These are phyloP conservation scores for Synanthedon vespiformis DNA, from an alignment of 2,888 invertebrate genomes.

Conservation along the genomic window DNA sequence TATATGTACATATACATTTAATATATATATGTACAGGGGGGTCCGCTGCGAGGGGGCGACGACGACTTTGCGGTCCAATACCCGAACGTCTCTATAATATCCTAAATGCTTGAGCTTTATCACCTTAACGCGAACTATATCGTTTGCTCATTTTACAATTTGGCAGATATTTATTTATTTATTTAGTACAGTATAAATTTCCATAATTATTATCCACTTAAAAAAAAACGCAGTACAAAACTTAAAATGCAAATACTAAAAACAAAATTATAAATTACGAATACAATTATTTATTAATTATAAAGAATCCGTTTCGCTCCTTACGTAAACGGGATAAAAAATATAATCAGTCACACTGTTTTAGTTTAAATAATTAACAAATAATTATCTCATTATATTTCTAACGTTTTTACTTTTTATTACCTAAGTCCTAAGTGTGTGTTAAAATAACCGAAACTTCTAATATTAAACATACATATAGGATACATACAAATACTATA, in stretches of 20 bases:
- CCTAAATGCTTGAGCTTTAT: slow-evolving; percentile 63
- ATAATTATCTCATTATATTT: slow-evolving; percentile 65
- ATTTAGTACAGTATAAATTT: slow-evolving; percentile 53
- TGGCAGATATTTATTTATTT: slow-evolving; percentile 59
- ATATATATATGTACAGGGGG: slow-evolving; percentile 51
- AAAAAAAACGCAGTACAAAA: slow-evolving; percentile 63
- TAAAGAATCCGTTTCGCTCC: slow-evolving; percentile 55
- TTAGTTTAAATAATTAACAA: slow-evolving; percentile 65
- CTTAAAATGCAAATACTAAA: slow-evolving; percentile 60
- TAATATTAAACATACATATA: slow-evolving; percentile 71
- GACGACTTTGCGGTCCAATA: slow-evolving; percentile 14
- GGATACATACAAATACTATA: slow-evolving; percentile 68
- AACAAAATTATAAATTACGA: slow-evolving; percentile 67
- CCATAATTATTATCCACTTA: slow-evolving; percentile 57
- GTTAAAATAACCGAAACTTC: slow-evolving; percentile 67
- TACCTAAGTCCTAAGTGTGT: slow-evolving; percentile 63
- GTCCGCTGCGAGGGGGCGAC: slow-evolving; percentile 49
- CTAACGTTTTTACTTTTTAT: slow-evolving; percentile 40
- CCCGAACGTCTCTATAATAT: slow-evolving; percentile 29
- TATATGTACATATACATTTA: too few relatives aligned
- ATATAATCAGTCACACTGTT: slow-evolving; percentile 64
- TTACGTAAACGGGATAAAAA: slow-evolving; percentile 54
- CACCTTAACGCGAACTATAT: slow-evolving; percentile 46
- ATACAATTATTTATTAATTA: slow-evolving; percentile 66
- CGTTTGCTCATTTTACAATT: slow-evolving; percentile 59